Evolutionary conservation across 2,888 invertebrate species (phyloP).

Genomic region (Spisula solida): DNA sequence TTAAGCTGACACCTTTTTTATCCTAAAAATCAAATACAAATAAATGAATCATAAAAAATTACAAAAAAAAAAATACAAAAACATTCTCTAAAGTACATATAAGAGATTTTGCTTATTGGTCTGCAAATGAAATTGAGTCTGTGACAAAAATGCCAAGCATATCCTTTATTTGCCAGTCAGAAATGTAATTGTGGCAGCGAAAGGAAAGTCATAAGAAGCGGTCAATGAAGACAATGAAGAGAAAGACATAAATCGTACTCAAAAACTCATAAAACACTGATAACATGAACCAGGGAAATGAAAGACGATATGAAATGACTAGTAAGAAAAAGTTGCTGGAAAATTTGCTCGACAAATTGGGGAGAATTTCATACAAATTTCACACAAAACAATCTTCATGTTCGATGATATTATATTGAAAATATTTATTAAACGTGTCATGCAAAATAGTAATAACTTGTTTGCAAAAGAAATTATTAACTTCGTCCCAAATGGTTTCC

Average conservation of each 20-base stretch:
- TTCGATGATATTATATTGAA: background rate
- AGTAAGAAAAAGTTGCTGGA: background rate
- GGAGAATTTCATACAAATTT: background rate
- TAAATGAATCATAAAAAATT: background rate
- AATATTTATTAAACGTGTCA: background rate
- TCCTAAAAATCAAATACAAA: background rate
- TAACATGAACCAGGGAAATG: background rate
- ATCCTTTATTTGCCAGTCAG: no score
- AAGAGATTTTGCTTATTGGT: background rate
- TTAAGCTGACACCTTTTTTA: background rate
- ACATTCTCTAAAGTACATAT: background rate
- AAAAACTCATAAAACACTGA: background rate
- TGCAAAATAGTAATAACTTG: background rate
- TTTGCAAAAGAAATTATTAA: background rate
- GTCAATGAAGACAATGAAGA: background rate
- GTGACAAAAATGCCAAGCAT: no score
- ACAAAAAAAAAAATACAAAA: constrained; percentile 7
- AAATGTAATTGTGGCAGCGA: background rate
- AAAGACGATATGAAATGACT: background rate
- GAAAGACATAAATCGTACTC: background rate
- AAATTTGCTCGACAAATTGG: background rate
- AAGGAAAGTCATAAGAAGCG: background rate
- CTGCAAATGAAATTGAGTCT: background rate
- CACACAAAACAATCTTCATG: background rate
- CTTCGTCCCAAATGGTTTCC: background rate